Evolutionary conservation across 2,888 invertebrate genomes (phyloP), one percentile per base, ranked within the genome.

Genomic region (Lumbricus terrestris): DNA sequence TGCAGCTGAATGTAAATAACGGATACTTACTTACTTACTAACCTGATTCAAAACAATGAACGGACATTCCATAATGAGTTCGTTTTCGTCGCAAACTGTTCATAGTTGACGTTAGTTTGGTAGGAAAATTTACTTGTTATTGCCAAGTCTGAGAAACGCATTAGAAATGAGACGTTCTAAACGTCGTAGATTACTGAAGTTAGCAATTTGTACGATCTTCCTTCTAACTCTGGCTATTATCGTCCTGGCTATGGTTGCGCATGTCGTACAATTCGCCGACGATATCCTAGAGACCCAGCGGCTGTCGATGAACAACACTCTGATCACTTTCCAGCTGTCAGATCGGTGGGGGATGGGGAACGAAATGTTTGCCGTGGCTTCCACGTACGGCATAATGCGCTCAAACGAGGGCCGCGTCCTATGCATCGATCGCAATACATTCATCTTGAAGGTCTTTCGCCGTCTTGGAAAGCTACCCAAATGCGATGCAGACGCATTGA

Each of bases 281-380:
- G 69, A 69, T 11, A 69, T 69, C n/a, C 29, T 69, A n/a, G 69
- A 69, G n/a, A 69, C 69, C 3, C 11, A 69, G 69, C 29, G 6
- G 11, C 29, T 69, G n/a, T 69, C 69, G n/a, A 13, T n/a, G 69
- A 88, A 88, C 35, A 40, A 54, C 4, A 89, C 42, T 37, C 38
- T 89, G 29, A 38, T 89, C 0, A 83, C 89, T 15, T 89, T 89
- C 40, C 40, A 8, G 4, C 82, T 38, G 37, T 82, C 89, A 4
- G n/a, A 89, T 29, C 54, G 89, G 20, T 89, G 89, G 89, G 89
- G 89, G 23, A 82, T 89, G 34, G 89, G 89, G 1, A 89, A 89
- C 82, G 89, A 89, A 82, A 89, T 89, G 89, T 89, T 82, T 82
- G 89, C 89, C 33, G 83, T 89, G 54, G 89, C 89, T 29, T 89